Evolutionary conservation across 2,888 invertebrate species (phyloP).

Genomic region (Drosophila meridiana): DNA sequence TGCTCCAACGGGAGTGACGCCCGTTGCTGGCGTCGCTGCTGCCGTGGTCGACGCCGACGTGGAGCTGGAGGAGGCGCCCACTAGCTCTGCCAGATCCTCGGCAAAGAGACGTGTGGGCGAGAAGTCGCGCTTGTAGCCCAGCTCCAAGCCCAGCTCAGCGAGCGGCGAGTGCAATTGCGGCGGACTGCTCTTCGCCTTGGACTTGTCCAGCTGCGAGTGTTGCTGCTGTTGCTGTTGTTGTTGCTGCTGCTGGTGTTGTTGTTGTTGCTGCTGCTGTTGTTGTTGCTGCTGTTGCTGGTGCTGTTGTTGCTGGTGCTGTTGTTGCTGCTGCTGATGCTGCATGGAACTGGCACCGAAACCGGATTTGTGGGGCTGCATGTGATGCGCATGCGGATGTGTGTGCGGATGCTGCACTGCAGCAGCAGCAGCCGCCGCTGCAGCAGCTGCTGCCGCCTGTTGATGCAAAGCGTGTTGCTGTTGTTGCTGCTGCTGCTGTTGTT

Average conservation of each 20-base stretch:
- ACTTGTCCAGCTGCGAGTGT: constrained; percentile 42
- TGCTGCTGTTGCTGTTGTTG: constrained; percentile 52
- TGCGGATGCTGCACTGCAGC: constrained; percentile 42
- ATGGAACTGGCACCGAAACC: constrained; percentile 79
- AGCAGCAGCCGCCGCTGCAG: constrained; percentile 46
- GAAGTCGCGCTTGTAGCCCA: constrained; percentile 86
- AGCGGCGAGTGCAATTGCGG: constrained; percentile 87
- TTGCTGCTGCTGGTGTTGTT: constrained; percentile 39
- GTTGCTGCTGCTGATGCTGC: constrained; percentile 37
- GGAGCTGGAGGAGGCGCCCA: constrained; percentile 68
- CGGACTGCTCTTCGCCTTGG: constrained; percentile 84
- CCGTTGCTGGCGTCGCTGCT: constrained; percentile 13
- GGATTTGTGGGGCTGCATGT: constrained; percentile 66
- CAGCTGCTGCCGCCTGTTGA: constrained; percentile 62
- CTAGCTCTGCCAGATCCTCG: constrained; percentile 87
- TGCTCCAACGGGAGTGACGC: constrained; percentile 2
- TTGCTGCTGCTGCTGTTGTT: constrained; percentile 73
- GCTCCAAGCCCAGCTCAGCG: constrained; percentile 87
- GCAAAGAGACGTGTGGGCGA: constrained; percentile 89
- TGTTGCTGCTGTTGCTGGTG: constrained; percentile 30
- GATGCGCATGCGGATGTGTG: constrained; percentile 48
- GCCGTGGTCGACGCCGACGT: constrained; percentile 41
- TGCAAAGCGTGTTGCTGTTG: constrained; percentile 76
- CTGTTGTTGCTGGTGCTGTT: constrained; percentile 48
- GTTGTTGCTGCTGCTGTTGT: constrained; percentile 40